These are phyloP conservation scores for Alcedo atthis DNA, from an alignment of 2,797 vertebrate genomes.

Conservation along the genomic window DNA sequence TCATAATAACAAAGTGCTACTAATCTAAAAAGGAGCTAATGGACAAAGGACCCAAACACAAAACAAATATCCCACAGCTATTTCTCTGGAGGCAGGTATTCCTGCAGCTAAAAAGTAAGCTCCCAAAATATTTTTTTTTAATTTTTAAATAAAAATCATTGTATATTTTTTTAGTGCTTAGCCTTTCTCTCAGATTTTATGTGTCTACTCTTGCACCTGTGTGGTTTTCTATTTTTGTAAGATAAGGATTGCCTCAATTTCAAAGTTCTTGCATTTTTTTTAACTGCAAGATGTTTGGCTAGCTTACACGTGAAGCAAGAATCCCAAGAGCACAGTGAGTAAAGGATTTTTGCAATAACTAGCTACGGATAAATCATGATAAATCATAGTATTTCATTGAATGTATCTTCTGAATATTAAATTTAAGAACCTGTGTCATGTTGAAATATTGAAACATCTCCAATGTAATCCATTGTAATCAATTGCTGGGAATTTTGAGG, in stretches of 20 bases:
- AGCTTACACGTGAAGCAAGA: neutral
- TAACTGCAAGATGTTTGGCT: neutral
- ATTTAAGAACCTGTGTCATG: slow-evolving; percentile 53
- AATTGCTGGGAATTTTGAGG: slow-evolving; percentile 15
- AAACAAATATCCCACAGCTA: neutral
- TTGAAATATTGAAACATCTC: slow-evolving; percentile 62
- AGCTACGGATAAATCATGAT: slow-evolving; percentile 51
- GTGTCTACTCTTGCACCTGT: neutral
- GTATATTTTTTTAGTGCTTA: neutral
- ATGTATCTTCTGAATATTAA: slow-evolving; percentile 64
- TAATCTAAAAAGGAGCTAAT: neutral
- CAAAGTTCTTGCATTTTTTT: neutral
- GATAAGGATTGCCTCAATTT: neutral
- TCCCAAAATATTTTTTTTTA: neutral
- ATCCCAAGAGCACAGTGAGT: neutral
- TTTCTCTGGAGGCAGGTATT: neutral
- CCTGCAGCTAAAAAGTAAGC: neutral
- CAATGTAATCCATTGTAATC: slow-evolving; percentile 12
- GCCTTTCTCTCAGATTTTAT: neutral
- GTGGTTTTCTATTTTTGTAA: neutral
- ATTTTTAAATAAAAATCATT: neutral
- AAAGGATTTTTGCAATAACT: slow-evolving; percentile 42
- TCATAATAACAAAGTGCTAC: neutral
- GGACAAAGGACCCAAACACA: neutral
- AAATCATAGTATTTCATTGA: slow-evolving; percentile 56